phyloP scores from a whole-genome alignment of 2,113 vertebrate genomes.

The Macrotus californicus region DNA sequence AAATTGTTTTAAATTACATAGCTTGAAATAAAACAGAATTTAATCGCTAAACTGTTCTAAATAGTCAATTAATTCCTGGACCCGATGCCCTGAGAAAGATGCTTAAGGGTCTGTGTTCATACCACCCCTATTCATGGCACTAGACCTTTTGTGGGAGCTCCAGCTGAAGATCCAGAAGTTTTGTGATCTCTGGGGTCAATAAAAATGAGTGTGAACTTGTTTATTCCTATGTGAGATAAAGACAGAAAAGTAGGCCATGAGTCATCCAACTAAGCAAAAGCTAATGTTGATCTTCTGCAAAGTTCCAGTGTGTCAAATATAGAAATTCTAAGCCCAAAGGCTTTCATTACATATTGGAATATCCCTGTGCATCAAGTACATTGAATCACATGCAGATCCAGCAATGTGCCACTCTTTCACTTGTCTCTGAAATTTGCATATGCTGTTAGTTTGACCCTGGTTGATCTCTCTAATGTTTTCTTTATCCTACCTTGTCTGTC shows the following conservation, averaged over 20 bases:
- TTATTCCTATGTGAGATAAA: not conserved
- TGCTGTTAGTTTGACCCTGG: not conserved
- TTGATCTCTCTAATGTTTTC: not conserved
- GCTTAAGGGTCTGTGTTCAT: not conserved
- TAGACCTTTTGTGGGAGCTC: rapidly evolving
- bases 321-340: not conserved
- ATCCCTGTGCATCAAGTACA: not conserved
- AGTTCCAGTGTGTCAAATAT: not conserved
- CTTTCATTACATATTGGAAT: not conserved
- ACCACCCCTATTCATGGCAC: rapidly evolving
- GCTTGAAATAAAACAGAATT: not conserved
- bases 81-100: not conserved
- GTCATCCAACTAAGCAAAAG: not conserved
- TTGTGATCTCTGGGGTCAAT: not conserved
- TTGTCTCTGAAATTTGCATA: not conserved
- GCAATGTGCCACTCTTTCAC: rapidly evolving
- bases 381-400: not conserved
- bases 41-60: not conserved
- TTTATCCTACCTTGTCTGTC: not conserved
- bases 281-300: not conserved
- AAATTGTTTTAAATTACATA: not conserved
- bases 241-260: not conserved
- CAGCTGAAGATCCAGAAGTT: not conserved
- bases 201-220: not conserved
- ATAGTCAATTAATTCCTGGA: not conserved